Evolutionary conservation across 2,797 vertebrate species (phyloP), one percentile per base, ranked within the genome.

Genomic region (Miichthys miiuy): DNA sequence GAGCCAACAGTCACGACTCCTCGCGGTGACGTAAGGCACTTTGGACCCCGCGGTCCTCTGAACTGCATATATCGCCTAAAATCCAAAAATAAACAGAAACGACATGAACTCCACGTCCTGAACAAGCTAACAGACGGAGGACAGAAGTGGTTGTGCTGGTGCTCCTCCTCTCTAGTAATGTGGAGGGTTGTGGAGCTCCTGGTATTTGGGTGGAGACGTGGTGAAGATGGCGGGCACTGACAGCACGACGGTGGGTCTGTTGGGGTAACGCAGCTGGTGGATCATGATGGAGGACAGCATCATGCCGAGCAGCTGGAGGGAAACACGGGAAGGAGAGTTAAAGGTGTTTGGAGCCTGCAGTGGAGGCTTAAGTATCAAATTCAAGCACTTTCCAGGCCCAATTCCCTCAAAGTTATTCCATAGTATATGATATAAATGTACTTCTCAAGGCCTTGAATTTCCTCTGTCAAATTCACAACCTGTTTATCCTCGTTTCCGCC

Each of bases 271-370:
- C 41, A 92, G 17, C 80, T 92, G 91, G 68, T 89, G 77, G 84
- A 93, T 85, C 47, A 93, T 86, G 56, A 86, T 0, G 46, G 88
- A 87, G 34, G 91, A 91, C 64, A 93, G 77, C 1, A 17, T 50
- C 76, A 89, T 13, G 1, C 91, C 92, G 2, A 92, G 61, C 38
- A 93, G 30, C 92, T 93, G 86, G 6, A 77, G 38, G 30, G 17
- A 27, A 8, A 80, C 34, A 58, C 25, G 30, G n/a, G 13, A 8
- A 10, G 46, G 27, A 3, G 8, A 34, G 67, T 17, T 6, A 30
- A 21, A 12, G 1, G 20, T 27, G 25, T 27, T 8, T 48, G 18
- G 47, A 0, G 17, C 48, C n/a, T 52, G 3, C 48, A n/a, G 48
- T 8, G 25, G 25, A 27, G 25, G 3, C 25, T 27, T 27, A 6